Percentiles rank a stretch among this genome's conserved stretches.
These are phyloP conservation scores for Harpalus rubripes DNA, from an alignment of 2,888 invertebrate genomes.

Conservation along the genomic window DNA sequence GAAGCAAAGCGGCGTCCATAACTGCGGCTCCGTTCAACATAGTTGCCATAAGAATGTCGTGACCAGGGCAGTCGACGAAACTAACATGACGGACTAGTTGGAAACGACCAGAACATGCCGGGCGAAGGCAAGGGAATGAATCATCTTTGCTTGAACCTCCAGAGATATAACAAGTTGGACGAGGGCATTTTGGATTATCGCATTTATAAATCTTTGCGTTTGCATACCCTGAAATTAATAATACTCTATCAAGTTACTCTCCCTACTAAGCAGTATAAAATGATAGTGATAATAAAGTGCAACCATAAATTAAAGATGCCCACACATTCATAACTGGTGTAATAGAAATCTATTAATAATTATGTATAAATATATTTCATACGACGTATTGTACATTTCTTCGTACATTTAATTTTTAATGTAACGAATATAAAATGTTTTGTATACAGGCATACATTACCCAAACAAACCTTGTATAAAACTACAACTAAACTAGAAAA, in stretches of 20 bases:
- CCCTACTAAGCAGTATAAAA: neutral
- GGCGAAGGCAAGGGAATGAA: conserved; percentile 94
- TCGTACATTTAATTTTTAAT: conserved; percentile 11
- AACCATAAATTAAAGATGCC: too few species aligned
- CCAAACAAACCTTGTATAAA: neutral
- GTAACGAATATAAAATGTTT: conserved; percentile 18
- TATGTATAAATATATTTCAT: conserved; percentile 21
- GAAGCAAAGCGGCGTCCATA: conserved; percentile 98
- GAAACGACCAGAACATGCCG: conserved; percentile 94
- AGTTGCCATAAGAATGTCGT: conserved; percentile 99
- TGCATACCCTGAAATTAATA: conserved; percentile 87
- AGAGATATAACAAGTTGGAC: conserved; percentile 97
- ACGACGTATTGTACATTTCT: conserved; percentile 14
- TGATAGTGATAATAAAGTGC: too few species aligned
- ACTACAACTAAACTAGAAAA: neutral
- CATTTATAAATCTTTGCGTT: conserved; percentile 99
- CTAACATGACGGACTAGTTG: conserved; percentile 97
- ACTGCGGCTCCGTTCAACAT: conserved; percentile 99
- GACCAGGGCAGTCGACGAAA: conserved; percentile 99
- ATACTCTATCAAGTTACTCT: conserved; percentile 1
- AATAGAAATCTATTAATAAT: too few species aligned
- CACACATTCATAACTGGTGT: too few species aligned
- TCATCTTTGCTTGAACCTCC: conserved; percentile 98
- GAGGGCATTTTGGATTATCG: conserved; percentile 95
- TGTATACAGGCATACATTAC: neutral